Evolutionary conservation across 2,888 invertebrate species (phyloP), one percentile per base, ranked within the genome.

Genomic region (Rapana venosa): DNA sequence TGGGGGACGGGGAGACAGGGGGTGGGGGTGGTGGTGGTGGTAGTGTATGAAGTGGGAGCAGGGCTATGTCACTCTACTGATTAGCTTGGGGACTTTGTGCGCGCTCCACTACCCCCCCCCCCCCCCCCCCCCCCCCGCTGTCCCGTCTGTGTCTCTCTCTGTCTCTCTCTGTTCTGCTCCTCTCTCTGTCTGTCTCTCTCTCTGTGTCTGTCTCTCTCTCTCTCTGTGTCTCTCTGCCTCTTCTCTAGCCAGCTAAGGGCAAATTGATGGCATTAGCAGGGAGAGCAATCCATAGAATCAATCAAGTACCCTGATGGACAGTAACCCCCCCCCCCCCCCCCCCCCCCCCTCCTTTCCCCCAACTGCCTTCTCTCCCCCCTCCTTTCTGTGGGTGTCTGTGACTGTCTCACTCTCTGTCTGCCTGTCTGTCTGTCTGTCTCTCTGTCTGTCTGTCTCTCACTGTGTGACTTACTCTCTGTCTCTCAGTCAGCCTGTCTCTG

Each of bases 221-320:
- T 30, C 56, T 30, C 81, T 47, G 36, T 22, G 20, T 36, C 81
- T 47, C 6, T 15, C 32, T 32, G 30, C 74, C 36, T n/a, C 47
- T 47, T 47, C 47, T 47, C 4, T 47, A 47, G 47, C 47, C 47
- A 81, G 81, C 47, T 36, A 6, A 47, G 81, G 81, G 22, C 81
- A 36, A 36, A 83, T 83, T 83, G 81, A 83, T 36, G 26, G 47
- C 30, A 83, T 83, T 83, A 83, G 81, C 81, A 26, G 81, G 81
- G 36, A 83, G 81, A 36, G 36, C 81, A 83, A 83, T 47, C 47
- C 81, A 83, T 47, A 83, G 26, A 83, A 83, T 83, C 81, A 83
- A 83, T 83, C 81, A 36, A 36, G 81, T 83, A 30, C 47, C 81
- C 74, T 74, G 74, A 74, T 83, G 83, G 35, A 32, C 13, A 47